These are phyloP conservation scores for Amphipoea oculea DNA, from an alignment of 2,888 invertebrate genomes.

Conservation along the genomic window DNA sequence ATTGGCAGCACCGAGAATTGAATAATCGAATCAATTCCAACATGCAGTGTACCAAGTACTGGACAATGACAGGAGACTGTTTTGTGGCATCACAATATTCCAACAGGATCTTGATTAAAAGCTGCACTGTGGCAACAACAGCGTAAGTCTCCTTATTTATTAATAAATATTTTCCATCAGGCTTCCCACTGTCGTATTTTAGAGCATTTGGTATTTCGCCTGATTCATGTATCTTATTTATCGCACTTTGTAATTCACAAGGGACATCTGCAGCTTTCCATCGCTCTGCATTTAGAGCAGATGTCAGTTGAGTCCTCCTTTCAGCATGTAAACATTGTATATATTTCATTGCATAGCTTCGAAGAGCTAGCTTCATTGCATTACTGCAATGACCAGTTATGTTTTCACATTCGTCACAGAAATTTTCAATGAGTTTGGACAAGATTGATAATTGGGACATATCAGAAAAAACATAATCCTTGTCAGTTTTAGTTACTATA, in stretches of 20 bases:
- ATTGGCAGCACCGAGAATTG: constrained; percentile 97
- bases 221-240: constrained; percentile 92
- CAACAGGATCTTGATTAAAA: constrained; percentile 96
- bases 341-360: constrained; percentile 97
- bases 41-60: constrained; percentile 95
- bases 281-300: constrained; percentile 96
- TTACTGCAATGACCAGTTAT: constrained; percentile 94
- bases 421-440: constrained; percentile 94
- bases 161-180: constrained; percentile 90
- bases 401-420: constrained; percentile 94
- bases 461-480: constrained; percentile 93
- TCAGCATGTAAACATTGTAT: constrained; percentile 97
- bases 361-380: constrained; percentile 95
- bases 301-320: constrained; percentile 95
- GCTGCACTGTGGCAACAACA: constrained; percentile 95
- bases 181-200: constrained; percentile 81
- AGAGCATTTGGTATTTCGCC: constrained; percentile 85
- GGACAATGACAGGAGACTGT: constrained; percentile 94
- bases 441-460: constrained; percentile 94
- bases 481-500: constrained; percentile 94
- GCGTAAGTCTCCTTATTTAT: constrained; percentile 94
- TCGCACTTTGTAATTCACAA: constrained; percentile 95
- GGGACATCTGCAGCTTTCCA: constrained; percentile 99
- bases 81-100: constrained; percentile 97
- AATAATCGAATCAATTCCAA: constrained; percentile 97